Evolutionary conservation across 2,797 vertebrate genomes (phyloP).

Genomic region (Capromys pilorides): DNA sequence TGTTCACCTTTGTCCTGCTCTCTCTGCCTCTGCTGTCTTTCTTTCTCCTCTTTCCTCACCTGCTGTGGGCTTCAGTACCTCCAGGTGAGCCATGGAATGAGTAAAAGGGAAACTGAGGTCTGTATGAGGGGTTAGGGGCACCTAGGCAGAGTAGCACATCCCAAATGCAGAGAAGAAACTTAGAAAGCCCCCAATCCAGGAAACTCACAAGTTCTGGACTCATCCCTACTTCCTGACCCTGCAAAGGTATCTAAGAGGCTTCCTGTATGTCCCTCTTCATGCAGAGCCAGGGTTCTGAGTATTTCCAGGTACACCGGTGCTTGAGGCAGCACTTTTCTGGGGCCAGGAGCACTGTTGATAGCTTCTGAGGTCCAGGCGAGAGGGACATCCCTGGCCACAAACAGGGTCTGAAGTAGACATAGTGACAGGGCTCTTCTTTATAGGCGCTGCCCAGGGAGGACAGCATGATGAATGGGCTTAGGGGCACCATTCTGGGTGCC

Average conservation of each 20-base stretch:
- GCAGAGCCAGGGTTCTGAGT: accelerated
- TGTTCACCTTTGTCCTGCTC: background rate
- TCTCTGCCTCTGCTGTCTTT: background rate
- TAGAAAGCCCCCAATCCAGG: background rate
- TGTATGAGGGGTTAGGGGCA: background rate
- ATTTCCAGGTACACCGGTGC: background rate
- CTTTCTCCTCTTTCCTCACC: background rate
- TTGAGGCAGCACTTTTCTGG: background rate
- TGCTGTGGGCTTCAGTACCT: background rate
- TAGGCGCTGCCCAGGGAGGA: background rate
- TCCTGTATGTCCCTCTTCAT: background rate
- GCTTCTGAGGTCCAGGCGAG: background rate
- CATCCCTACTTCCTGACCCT: background rate
- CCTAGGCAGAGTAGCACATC: background rate
- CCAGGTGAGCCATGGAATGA: background rate
- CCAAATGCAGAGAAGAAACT: background rate
- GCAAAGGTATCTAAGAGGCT: background rate
- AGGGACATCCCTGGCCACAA: background rate
- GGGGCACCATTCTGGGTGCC: background rate
- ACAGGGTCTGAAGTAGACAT: background rate
- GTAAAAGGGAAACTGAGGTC: background rate
- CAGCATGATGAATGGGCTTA: background rate
- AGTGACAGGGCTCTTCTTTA: background rate
- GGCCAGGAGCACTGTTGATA: background rate
- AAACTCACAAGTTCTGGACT: background rate